Percentiles rank a stretch among this genome's conserved stretches.
Conservation (phyloP, 2,888 invertebrate species). For the Cheilosia impressa region DNA sequence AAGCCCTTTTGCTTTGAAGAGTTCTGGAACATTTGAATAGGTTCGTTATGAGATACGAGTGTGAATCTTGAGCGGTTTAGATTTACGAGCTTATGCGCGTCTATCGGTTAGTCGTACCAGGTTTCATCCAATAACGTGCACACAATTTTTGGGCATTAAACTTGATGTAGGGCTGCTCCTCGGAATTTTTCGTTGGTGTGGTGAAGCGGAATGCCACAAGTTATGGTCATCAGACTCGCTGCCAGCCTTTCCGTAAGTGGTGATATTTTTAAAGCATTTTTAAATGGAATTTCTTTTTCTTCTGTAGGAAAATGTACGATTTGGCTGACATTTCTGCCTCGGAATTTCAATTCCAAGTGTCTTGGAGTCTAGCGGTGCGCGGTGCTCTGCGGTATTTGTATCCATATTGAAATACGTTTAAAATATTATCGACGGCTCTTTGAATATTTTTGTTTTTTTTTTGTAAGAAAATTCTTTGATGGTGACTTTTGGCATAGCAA, state of each 20-base stretch:
- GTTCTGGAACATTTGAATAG: conserved; percentile 32
- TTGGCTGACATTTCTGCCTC: conserved; percentile 28
- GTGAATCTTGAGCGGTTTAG: conserved; percentile 36
- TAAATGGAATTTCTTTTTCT: conserved; percentile 14
- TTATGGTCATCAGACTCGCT: conserved; percentile 24
- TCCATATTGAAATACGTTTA: not conserved
- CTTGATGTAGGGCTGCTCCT: no score
- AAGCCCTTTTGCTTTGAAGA: conserved; percentile 3
- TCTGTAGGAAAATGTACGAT: conserved; percentile 3
- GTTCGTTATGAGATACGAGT: conserved; percentile 67
- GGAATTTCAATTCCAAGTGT: conserved; percentile 40
- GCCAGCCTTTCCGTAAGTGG: conserved; percentile 1
- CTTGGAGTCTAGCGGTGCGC: not conserved
- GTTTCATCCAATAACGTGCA: no score
- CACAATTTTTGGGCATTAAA: no score
- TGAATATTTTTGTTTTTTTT: not conserved
- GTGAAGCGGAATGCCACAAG: not conserved
- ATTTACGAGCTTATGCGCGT: conserved; percentile 55
- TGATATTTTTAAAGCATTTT: conserved; percentile 55
- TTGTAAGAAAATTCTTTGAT: conserved; percentile 2
- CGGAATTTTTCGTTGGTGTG: no score
- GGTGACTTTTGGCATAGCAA: not conserved
- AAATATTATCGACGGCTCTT: conserved; percentile 17
- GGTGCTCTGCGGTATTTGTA: not conserved
- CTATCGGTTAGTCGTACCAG: conserved; percentile 38